A percentile compares a stretch with the other conserved stretches of the same genome.
These are phyloP conservation scores for Prionace glauca DNA, from an alignment of 2,797 vertebrate genomes.

Conservation along the genomic window DNA sequence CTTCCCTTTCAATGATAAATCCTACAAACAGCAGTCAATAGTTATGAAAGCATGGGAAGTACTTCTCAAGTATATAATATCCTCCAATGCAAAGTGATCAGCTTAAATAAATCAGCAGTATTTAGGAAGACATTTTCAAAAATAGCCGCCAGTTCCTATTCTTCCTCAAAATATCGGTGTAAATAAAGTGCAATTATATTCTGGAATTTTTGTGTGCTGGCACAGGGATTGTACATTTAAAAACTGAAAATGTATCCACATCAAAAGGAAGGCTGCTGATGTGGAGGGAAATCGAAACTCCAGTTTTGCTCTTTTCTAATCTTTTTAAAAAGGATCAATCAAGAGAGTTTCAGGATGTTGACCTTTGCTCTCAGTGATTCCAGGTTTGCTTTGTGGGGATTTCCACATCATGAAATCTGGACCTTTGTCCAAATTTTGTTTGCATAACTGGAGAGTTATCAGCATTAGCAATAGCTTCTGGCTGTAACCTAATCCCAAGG, in stretches of 20 bases:
- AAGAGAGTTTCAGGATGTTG: constrained; percentile 59
- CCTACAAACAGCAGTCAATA: neutral
- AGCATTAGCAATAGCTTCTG: constrained; percentile 59
- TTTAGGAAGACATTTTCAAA: neutral
- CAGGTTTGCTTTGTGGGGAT: constrained; percentile 58
- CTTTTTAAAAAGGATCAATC: constrained; percentile 51
- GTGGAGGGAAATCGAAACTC: constrained; percentile 23
- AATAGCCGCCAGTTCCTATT: neutral
- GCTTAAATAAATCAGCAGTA: neutral
- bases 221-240: neutral
- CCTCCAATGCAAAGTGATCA: neutral
- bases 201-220: neutral
- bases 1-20: neutral
- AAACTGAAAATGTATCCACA: neutral
- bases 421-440: constrained; percentile 60
- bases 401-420: constrained; percentile 57
- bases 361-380: constrained; percentile 63
- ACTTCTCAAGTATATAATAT: neutral
- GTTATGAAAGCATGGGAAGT: neutral
- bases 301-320: neutral
- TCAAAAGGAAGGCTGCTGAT: neutral
- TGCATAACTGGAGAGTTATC: constrained; percentile 45
- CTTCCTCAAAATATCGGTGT: neutral
- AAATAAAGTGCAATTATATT: neutral
- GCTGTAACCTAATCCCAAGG: constrained; percentile 61